A percentile compares a stretch with the other conserved stretches of the same genome.
Evolutionary conservation across 2,113 vertebrate species (phyloP).

Genomic region (Perca flavescens): DNA sequence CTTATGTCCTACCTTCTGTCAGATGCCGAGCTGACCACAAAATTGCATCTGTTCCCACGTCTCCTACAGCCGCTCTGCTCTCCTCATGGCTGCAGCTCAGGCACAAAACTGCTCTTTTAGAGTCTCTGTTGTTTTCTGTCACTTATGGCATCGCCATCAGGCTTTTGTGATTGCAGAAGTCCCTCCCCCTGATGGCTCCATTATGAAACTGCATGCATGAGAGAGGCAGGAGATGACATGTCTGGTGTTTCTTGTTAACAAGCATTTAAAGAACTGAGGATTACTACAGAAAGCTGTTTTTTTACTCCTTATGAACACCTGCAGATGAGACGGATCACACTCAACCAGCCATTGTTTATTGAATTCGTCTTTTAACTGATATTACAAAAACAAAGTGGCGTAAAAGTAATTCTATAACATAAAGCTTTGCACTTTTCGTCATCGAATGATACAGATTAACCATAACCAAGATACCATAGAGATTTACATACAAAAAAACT

Average conservation of each 20-base stretch:
- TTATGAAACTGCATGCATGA: slow-evolving; percentile 63
- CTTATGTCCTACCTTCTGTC: slow-evolving; percentile 42
- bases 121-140: slow-evolving; percentile 57
- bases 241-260: neutral
- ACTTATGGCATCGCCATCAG: slow-evolving; percentile 41
- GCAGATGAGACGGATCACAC: neutral
- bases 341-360: slow-evolving; percentile 67
- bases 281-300: neutral
- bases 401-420: slow-evolving; percentile 22
- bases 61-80: slow-evolving; percentile 38
- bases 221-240: slow-evolving; percentile 27
- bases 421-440: slow-evolving; percentile 22
- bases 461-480: slow-evolving; percentile 13
- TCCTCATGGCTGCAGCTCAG: slow-evolving; percentile 36
- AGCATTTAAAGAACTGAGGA: slow-evolving; percentile 24
- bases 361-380: slow-evolving; percentile 38
- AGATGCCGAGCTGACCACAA: slow-evolving; percentile 21
- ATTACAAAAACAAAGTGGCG: slow-evolving; percentile 29
- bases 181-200: slow-evolving; percentile 72
- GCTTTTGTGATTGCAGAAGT: slow-evolving; percentile 65
- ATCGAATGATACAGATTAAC: slow-evolving; percentile 39
- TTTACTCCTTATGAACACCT: slow-evolving; percentile 5
- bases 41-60: slow-evolving; percentile 24
- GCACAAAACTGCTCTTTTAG: slow-evolving; percentile 19
- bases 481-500: slow-evolving; percentile 35